Conservation (phyloP, 1,140 invertebrate species). For the Hyles euphorbiae region DNA sequence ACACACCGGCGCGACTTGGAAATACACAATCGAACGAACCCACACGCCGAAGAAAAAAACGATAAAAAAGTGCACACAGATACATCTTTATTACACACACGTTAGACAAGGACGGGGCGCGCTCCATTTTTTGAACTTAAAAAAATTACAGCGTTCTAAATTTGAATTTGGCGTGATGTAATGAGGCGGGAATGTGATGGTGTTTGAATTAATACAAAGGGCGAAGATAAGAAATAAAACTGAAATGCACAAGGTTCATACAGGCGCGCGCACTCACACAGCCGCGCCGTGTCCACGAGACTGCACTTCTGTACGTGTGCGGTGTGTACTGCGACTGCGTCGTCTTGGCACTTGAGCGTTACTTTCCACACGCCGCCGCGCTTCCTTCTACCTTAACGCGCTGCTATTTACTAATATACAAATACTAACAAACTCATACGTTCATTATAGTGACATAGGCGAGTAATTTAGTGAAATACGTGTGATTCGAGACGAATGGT, state of each 20-base stretch:
- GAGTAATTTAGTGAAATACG: too few relatives aligned
- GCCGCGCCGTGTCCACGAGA: conserved; percentile 37
- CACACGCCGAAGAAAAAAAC: conserved; percentile 71
- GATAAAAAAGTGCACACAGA: conserved; percentile 70
- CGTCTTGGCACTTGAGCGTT: conserved; percentile 32
- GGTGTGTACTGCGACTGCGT: conserved; percentile 36
- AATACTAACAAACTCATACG: too few relatives aligned
- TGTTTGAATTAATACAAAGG: conserved; percentile 44
- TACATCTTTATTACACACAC: conserved; percentile 14
- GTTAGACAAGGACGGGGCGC: conserved; percentile 2
- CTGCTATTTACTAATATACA: too few relatives aligned
- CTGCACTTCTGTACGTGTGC: conserved; percentile 56
- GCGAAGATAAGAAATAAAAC: conserved; percentile 56
- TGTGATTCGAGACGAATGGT: too few relatives aligned
- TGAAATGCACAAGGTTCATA: conserved; percentile 66
- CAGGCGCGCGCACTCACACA: conserved; percentile 58
- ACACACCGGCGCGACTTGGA: conserved; percentile 23
- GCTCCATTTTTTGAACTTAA: conserved; percentile 1
- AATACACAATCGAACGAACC: conserved; percentile 68
- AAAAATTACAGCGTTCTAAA: conserved; percentile 19
- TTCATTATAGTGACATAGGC: too few relatives aligned
- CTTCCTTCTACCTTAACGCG: too few relatives aligned
- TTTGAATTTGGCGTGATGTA: conserved; percentile 10
- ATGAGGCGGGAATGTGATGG: conserved; percentile 36
- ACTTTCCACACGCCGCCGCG: conserved; percentile 13